Conservation (phyloP, 2,888 invertebrate genomes). For the Melitaea athalia region DNA sequence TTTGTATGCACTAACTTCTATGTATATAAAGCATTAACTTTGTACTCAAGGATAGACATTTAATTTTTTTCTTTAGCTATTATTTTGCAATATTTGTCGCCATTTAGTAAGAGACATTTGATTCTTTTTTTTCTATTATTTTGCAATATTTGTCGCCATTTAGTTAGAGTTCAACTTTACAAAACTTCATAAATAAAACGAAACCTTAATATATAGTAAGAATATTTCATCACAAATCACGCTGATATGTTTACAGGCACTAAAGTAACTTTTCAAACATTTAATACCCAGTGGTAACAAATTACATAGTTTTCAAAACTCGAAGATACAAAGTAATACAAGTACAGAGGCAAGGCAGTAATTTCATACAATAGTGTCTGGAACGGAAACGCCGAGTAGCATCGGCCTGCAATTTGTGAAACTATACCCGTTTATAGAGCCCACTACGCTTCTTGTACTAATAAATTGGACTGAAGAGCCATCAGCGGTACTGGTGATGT, state of each 20-base stretch:
- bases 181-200: no score
- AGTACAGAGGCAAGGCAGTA: slow-evolving; percentile 8
- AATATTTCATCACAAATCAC: neutral
- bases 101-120: no score
- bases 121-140: no score
- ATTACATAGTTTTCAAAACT: neutral
- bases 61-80: no score
- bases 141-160: no score
- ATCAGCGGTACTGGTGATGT: slow-evolving; percentile 3
- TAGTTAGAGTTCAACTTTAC: no score
- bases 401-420: slow-evolving; percentile 29
- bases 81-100: no score
- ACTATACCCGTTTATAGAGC: slow-evolving; percentile 15
- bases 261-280: neutral
- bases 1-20: no score
- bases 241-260: neutral
- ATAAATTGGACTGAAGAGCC: slow-evolving; percentile 12
- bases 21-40: no score
- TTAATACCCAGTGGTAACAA: neutral
- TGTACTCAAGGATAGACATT: no score
- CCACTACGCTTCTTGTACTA: slow-evolving; percentile 19
- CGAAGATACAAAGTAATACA: slow-evolving; percentile 8
- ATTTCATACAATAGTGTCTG: slow-evolving; percentile 27
- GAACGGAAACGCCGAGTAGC: slow-evolving; percentile 25
- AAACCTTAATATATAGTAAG: no score